Evolutionary conservation across 2,797 vertebrate species (phyloP).

Genomic region (Cirrhinus mrigala): DNA sequence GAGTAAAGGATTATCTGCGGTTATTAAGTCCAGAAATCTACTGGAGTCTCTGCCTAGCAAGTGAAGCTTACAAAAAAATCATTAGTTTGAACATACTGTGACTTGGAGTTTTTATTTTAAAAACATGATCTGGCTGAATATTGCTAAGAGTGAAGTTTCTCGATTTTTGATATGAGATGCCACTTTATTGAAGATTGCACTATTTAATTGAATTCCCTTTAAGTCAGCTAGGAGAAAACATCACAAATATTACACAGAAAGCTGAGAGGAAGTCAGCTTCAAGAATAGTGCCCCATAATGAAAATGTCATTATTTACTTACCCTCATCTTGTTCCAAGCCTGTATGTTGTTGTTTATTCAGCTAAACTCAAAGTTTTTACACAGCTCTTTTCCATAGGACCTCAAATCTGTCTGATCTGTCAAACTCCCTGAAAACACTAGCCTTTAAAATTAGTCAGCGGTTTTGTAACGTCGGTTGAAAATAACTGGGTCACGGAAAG

Average conservation of each 20-base stretch:
- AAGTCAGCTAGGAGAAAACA: neutral
- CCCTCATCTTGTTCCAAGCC: neutral
- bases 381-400: neutral
- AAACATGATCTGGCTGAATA: neutral
- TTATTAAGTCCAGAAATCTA: conserved; percentile 4
- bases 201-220: neutral
- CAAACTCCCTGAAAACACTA: neutral
- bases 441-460: neutral
- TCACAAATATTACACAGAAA: neutral
- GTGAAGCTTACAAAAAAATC: neutral
- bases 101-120: neutral
- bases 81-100: neutral
- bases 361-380: neutral
- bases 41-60: neutral
- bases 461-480: neutral
- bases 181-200: neutral
- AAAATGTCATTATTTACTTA: conserved; percentile 3
- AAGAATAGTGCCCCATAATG: neutral
- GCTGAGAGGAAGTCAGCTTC: neutral
- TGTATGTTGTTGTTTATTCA: conserved; percentile 10
- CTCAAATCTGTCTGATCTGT: neutral
- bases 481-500: neutral
- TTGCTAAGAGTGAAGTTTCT: neutral
- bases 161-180: neutral
- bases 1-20: conserved; percentile 21